phyloP scores from a whole-genome alignment of 2,797 vertebrate genomes.

The Clamator glandarius region DNA sequence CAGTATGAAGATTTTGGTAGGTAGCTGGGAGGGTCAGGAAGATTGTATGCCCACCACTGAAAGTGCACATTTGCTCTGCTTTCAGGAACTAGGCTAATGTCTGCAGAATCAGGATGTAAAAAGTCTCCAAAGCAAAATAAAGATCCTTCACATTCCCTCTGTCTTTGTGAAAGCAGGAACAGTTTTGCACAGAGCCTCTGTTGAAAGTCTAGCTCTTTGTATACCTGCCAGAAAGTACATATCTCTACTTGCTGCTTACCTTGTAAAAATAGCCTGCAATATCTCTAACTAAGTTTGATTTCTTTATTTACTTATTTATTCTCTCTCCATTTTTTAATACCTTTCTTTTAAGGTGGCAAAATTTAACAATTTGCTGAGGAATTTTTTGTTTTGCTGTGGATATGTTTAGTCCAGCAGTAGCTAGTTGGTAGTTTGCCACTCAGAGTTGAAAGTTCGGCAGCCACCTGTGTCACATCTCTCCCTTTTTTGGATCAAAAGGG shows the following conservation, averaged over 20 bases:
- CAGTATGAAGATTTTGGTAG: background rate
- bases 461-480: constrained; percentile 73
- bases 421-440: constrained; percentile 55
- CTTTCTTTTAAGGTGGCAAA: background rate
- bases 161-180: background rate
- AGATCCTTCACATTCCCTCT: background rate
- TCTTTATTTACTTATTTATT: background rate
- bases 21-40: background rate
- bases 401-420: constrained; percentile 47
- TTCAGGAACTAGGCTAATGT: background rate
- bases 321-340: background rate
- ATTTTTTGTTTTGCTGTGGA: constrained; percentile 43
- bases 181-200: background rate
- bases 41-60: background rate
- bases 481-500: constrained; percentile 42
- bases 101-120: background rate
- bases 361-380: background rate
- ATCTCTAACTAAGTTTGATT: background rate
- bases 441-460: constrained; percentile 73
- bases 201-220: background rate
- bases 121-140: background rate
- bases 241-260: background rate
- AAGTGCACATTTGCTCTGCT: background rate
- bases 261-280: background rate
- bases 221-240: background rate